Conservation (phyloP, 2,797 vertebrate species). For the Poecile montanus region DNA sequence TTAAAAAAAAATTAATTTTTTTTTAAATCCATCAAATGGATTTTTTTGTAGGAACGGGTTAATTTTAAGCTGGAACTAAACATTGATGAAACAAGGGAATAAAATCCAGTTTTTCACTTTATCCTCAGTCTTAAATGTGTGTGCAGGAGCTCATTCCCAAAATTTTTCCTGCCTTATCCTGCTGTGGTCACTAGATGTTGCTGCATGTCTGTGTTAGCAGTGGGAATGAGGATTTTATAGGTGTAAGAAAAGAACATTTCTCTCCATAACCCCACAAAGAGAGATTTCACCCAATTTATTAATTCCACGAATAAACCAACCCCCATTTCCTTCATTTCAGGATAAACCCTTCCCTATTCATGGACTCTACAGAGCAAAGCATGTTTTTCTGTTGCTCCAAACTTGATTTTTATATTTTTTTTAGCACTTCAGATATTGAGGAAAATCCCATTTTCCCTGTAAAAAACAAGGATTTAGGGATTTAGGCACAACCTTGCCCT, state of each 20-base stretch:
- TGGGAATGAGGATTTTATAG: accelerated
- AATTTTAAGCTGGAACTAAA: neutral
- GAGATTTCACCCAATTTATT: neutral
- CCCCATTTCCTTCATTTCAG: neutral
- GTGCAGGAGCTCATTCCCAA: neutral
- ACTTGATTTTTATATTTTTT: neutral
- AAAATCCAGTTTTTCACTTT: accelerated
- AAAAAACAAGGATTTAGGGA: neutral
- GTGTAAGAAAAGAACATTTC: neutral
- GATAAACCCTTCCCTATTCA: neutral
- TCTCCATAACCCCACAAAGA: neutral
- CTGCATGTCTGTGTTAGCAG: neutral
- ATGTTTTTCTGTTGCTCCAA: accelerated
- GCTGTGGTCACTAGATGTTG: constrained; percentile 71
- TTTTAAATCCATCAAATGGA: neutral
- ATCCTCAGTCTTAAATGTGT: accelerated
- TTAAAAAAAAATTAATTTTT: neutral
- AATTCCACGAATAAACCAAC: neutral
- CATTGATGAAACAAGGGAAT: neutral
- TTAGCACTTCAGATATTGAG: neutral
- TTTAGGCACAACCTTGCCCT: accelerated
- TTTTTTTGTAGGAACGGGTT: neutral
- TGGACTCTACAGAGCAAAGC: neutral
- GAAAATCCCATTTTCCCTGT: neutral
- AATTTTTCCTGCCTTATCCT: constrained; percentile 22